Conservation (phyloP, 2,113 vertebrate species). For the Sebastes schlegelii region DNA sequence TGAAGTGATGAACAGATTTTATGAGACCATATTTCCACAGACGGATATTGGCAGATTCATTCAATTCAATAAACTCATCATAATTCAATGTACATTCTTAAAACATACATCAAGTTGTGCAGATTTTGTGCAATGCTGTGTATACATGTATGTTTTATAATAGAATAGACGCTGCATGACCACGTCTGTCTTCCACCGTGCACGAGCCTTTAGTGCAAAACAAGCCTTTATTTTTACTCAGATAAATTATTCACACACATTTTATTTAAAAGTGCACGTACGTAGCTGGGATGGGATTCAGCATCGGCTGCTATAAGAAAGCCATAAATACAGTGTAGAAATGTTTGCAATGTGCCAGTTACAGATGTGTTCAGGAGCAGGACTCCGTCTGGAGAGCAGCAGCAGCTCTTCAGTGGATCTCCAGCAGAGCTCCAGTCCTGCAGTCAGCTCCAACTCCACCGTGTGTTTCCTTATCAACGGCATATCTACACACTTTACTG, state of each 20-base stretch:
- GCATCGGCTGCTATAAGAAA: conserved; percentile 41
- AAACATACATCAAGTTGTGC: conserved; percentile 72
- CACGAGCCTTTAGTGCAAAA: too few relatives aligned
- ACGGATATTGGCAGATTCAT: conserved; percentile 65
- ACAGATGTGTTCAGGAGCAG: too few relatives aligned
- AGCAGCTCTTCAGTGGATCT: too few relatives aligned
- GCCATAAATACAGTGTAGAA: conserved; percentile 54
- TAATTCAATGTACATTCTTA: conserved; percentile 63
- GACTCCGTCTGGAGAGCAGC: too few relatives aligned
- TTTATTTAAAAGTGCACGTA: conserved; percentile 42
- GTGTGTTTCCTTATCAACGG: too few relatives aligned
- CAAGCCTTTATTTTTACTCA: conserved; percentile 46
- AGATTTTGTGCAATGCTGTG: conserved; percentile 69
- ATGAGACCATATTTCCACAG: conserved; percentile 71
- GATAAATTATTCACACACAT: conserved; percentile 61
- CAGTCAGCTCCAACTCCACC: too few relatives aligned
- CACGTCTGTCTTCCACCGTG: conserved; percentile 38
- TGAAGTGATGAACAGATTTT: conserved; percentile 66
- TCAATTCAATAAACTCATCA: conserved; percentile 64
- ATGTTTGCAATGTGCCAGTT: conserved; percentile 32
- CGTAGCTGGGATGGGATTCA: conserved; percentile 29
- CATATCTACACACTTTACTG: too few relatives aligned
- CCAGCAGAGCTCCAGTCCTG: too few relatives aligned
- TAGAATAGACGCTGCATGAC: conserved; percentile 50
- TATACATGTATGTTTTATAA: conserved; percentile 41